Evolutionary conservation across 1,140 invertebrate species (phyloP).

Genomic region (Drosophila jambulina): DNA sequence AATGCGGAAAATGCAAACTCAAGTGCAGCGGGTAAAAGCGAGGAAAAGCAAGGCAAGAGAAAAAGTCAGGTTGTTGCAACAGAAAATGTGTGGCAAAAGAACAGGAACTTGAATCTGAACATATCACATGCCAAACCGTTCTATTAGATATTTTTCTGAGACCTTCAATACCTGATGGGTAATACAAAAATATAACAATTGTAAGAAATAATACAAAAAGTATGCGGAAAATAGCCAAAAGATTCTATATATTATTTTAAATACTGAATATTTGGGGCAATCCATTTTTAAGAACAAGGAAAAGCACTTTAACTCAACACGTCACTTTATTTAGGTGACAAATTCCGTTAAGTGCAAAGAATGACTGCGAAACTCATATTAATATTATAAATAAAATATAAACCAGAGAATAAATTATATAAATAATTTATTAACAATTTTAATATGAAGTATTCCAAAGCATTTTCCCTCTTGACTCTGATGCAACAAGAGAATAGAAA

Average conservation of each 20-base stretch:
- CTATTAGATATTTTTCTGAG: not conserved
- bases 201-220: not conserved
- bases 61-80: constrained; percentile 10
- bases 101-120: not conserved
- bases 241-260: constrained; percentile 4
- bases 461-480: too few species aligned
- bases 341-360: not conserved
- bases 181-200: not conserved
- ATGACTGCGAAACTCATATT: not conserved
- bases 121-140: not conserved
- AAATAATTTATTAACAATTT: not conserved
- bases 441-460: not conserved
- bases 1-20: constrained; percentile 54
- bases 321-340: not conserved
- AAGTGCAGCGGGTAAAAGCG: constrained; percentile 30
- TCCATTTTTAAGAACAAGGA: not conserved
- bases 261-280: not conserved
- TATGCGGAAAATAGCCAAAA: not conserved
- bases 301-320: not conserved
- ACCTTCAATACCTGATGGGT: constrained; percentile 5
- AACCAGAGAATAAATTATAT: not conserved
- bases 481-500: not conserved
- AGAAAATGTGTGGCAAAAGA: not conserved
- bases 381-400: not conserved
- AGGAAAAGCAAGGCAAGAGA: not conserved